Conservation (phyloP, 2,888 invertebrate genomes). For the Acleris sparsana region DNA sequence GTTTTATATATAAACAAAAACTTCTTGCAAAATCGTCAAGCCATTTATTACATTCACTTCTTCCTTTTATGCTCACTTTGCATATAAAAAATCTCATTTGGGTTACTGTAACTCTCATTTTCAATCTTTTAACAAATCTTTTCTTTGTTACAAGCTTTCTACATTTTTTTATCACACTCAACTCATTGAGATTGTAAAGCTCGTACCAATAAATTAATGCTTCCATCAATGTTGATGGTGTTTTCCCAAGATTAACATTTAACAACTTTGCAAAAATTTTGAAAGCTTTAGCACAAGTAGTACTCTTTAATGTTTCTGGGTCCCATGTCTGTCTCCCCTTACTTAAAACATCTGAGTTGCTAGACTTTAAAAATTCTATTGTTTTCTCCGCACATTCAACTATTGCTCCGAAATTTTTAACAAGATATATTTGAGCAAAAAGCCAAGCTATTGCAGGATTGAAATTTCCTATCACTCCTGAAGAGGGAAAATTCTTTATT, state of each 20-base stretch:
- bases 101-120: neutral
- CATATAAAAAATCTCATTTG: no score
- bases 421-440: neutral
- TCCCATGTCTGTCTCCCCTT: constrained; percentile 15
- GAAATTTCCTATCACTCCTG: neutral
- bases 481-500: neutral
- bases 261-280: neutral
- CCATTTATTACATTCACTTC: no score
- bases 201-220: constrained; percentile 2
- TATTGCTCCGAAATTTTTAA: neutral
- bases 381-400: neutral
- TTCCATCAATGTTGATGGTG: constrained; percentile 9
- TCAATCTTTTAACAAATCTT: no score
- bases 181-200: no score
- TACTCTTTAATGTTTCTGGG: constrained; percentile 5
- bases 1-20: constrained; percentile 19
- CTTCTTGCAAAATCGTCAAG: constrained; percentile 5
- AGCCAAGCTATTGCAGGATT: neutral
- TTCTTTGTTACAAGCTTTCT: no score
- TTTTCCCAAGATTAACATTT: neutral
- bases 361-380: neutral
- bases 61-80: no score
- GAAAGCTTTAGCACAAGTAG: constrained; percentile 13
- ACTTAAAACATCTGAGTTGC: constrained; percentile 15
- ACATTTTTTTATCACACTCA: no score